phyloP scores from a whole-genome alignment of 2,797 vertebrate species.

The Natrix natrix region DNA sequence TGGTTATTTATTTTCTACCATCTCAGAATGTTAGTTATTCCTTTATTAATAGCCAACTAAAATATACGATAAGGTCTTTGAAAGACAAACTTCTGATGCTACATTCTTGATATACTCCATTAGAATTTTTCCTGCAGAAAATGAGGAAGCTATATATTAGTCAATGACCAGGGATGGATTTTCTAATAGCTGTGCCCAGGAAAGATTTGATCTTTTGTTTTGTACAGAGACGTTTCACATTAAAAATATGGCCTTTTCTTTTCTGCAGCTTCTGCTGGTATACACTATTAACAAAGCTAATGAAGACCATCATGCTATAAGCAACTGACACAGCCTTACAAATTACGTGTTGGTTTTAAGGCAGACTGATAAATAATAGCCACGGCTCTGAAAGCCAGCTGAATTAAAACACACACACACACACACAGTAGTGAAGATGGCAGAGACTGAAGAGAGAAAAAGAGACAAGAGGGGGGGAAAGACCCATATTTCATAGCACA shows the following conservation, averaged over 20 bases:
- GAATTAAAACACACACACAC: rapidly evolving
- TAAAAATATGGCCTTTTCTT: neutral
- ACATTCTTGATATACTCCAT: rapidly evolving
- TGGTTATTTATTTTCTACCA: neutral
- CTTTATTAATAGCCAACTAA: slow-evolving; percentile 1
- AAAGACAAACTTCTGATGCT: neutral
- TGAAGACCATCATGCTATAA: neutral
- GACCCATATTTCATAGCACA: neutral
- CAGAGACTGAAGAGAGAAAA: neutral
- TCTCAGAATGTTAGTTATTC: neutral
- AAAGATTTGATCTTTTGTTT: neutral
- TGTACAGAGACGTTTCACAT: neutral
- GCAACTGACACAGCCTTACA: neutral
- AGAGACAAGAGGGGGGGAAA: neutral
- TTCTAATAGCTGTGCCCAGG: rapidly evolving
- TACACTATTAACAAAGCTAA: rapidly evolving
- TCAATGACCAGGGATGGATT: neutral
- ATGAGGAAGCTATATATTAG: rapidly evolving
- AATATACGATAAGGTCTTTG: neutral
- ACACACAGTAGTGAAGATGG: neutral
- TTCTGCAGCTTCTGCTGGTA: neutral
- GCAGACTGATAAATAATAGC: rapidly evolving
- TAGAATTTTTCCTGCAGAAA: rapidly evolving
- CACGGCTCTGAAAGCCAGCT: rapidly evolving
- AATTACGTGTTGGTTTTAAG: rapidly evolving